A percentile compares a stretch with the other conserved stretches of the same genome.
phyloP scores from a whole-genome alignment of 2,797 vertebrate species.

The Lateolabrax maculatus region DNA sequence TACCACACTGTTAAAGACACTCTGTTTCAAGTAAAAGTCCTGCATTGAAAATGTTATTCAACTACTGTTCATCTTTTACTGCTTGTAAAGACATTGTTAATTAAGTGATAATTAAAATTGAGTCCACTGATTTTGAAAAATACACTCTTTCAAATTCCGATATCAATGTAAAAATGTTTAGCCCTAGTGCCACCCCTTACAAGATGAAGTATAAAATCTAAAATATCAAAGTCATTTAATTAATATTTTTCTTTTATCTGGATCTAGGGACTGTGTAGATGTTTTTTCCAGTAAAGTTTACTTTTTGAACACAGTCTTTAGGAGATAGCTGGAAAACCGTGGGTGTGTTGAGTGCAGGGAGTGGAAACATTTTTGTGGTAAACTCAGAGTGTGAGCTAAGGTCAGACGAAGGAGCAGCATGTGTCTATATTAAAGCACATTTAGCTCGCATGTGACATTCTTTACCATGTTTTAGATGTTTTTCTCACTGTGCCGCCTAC shows the following conservation, averaged over 20 bases:
- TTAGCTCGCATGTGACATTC: constrained; percentile 41
- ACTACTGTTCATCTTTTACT: not conserved
- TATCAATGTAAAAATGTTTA: not conserved
- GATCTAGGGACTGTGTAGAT: not conserved
- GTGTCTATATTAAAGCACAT: constrained; percentile 50
- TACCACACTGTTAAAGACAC: too few relatives aligned
- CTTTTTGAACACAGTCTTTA: constrained; percentile 12
- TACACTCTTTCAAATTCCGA: not conserved
- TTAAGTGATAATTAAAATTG: not conserved
- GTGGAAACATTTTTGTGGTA: constrained; percentile 45
- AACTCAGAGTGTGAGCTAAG: constrained; percentile 41
- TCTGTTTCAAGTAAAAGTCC: too few relatives aligned
- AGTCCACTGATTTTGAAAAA: not conserved
- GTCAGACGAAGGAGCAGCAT: constrained; percentile 48
- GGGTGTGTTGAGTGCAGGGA: constrained; percentile 35
- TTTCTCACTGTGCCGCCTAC: constrained; percentile 31
- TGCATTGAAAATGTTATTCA: too few relatives aligned
- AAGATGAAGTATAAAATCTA: not conserved
- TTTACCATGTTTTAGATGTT: constrained; percentile 40
- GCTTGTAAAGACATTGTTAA: not conserved
- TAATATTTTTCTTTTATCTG: not conserved
- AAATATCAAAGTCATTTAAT: not conserved
- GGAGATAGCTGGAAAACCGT: constrained; percentile 28
- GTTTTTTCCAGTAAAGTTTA: constrained; percentile 29
- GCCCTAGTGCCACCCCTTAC: not conserved